Percentiles rank a stretch among this genome's conserved stretches.
Evolutionary conservation across 2,797 vertebrate genomes (phyloP).

Genomic region (Erithacus rubecula): DNA sequence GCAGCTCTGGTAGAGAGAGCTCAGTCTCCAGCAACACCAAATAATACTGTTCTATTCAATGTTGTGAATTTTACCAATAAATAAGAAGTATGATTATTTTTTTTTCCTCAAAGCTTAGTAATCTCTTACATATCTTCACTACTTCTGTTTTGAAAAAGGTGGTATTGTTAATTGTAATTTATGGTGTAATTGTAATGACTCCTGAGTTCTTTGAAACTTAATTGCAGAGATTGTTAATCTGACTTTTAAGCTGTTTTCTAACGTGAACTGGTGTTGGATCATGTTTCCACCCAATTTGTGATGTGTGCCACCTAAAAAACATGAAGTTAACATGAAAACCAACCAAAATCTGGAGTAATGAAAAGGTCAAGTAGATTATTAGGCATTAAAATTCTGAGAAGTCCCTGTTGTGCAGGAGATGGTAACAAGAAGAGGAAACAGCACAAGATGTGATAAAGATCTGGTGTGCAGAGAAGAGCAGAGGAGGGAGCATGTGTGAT

Average conservation of each 20-base stretch:
- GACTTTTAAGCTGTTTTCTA: neutral
- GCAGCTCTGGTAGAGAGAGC: neutral
- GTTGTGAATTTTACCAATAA: neutral
- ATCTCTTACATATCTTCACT: slow-evolving; percentile 57
- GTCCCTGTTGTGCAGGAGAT: slow-evolving; percentile 64
- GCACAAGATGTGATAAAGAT: slow-evolving; percentile 68
- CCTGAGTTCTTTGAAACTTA: slow-evolving; percentile 61
- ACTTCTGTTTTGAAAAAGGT: slow-evolving; percentile 56
- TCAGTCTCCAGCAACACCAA: neutral
- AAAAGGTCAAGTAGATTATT: slow-evolving; percentile 64
- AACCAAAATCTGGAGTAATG: slow-evolving; percentile 23
- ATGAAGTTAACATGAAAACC: neutral
- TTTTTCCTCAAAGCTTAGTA: slow-evolving; percentile 52
- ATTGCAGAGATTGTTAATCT: slow-evolving; percentile 26
- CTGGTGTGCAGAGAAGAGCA: slow-evolving; percentile 58
- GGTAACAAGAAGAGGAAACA: slow-evolving; percentile 72
- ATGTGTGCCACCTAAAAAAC: neutral
- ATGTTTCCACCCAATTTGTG: neutral
- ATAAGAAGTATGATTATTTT: slow-evolving; percentile 33
- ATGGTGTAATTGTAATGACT: neutral
- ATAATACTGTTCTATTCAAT: neutral
- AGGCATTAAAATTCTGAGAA: slow-evolving; percentile 69
- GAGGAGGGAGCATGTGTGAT: slow-evolving; percentile 68
- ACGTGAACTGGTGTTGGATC: neutral
- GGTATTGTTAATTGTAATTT: neutral